Evolutionary conservation across 2,113 vertebrate genomes (phyloP).

Genomic region (Podocnemis expansa): DNA sequence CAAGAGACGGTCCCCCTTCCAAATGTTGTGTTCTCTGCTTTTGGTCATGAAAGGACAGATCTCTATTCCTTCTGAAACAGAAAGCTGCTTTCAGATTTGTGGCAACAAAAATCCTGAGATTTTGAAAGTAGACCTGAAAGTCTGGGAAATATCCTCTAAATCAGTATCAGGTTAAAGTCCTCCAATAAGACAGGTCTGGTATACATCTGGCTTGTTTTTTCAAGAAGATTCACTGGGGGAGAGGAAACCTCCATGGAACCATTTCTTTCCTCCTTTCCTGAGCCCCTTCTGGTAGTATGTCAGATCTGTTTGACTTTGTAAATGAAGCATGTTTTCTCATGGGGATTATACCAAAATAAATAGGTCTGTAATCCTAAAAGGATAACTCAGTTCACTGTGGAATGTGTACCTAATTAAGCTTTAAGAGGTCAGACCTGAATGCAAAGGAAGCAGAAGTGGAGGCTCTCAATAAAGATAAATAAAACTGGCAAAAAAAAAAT

Average conservation of each 20-base stretch:
- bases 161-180: not conserved
- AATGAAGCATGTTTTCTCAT: slow-evolving; percentile 22
- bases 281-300: not conserved
- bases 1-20: not conserved
- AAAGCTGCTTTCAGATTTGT: not conserved
- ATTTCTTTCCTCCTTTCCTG: not conserved
- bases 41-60: not conserved
- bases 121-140: not conserved
- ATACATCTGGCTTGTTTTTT: not conserved
- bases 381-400: slow-evolving; percentile 11
- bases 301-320: slow-evolving; percentile 12
- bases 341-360: slow-evolving; percentile 24
- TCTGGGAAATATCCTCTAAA: not conserved
- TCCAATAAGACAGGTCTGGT: not conserved
- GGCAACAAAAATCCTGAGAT: not conserved
- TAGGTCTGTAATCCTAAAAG: not conserved
- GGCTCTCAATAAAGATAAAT: not conserved
- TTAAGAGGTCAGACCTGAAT: slow-evolving; percentile 3
- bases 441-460: not conserved
- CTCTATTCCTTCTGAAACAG: not conserved
- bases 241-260: not conserved
- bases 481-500: not conserved
- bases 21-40: not conserved
- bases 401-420: slow-evolving; percentile 44
- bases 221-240: not conserved